A percentile compares a stretch with the other conserved stretches of the same genome.
These are phyloP conservation scores for Muschampia plurimacula DNA, from an alignment of 2,888 invertebrate species.

Conservation along the genomic window DNA sequence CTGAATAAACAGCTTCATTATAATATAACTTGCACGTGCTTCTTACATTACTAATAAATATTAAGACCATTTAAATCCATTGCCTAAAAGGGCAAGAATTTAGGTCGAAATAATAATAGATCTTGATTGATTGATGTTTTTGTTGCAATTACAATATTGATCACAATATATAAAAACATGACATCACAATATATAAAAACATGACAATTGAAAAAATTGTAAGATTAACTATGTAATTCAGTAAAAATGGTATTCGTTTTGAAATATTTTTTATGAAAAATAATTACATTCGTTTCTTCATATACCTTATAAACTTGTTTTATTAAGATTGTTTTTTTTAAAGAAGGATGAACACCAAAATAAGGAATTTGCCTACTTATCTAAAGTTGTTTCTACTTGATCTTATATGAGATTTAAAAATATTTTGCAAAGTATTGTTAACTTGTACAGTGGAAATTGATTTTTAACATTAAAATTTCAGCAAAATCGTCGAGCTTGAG, in stretches of 20 bases:
- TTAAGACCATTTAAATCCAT: constrained; percentile 37
- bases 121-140: constrained; percentile 48
- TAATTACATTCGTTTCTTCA: no score
- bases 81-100: constrained; percentile 57
- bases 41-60: constrained; percentile 45
- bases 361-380: neutral
- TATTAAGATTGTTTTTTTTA: neutral
- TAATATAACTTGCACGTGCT: constrained; percentile 44
- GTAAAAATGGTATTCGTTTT: neutral
- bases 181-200: no score
- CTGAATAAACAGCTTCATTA: constrained; percentile 30
- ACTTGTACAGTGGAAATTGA: constrained; percentile 62
- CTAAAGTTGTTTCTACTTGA: no score
- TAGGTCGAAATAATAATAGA: constrained; percentile 52
- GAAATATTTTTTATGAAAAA: no score
- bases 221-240: neutral
- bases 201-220: neutral
- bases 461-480: constrained; percentile 75
- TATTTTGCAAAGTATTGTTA: neutral
- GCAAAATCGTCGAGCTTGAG: constrained; percentile 99
- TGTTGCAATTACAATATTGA: constrained; percentile 19
- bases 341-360: neutral
- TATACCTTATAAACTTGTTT: neutral
- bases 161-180: no score
- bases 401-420: neutral